Percentiles rank a stretch among this genome's conserved stretches.
These are phyloP conservation scores for Aplocera efformata DNA, from an alignment of 2,888 invertebrate species.

Conservation along the genomic window DNA sequence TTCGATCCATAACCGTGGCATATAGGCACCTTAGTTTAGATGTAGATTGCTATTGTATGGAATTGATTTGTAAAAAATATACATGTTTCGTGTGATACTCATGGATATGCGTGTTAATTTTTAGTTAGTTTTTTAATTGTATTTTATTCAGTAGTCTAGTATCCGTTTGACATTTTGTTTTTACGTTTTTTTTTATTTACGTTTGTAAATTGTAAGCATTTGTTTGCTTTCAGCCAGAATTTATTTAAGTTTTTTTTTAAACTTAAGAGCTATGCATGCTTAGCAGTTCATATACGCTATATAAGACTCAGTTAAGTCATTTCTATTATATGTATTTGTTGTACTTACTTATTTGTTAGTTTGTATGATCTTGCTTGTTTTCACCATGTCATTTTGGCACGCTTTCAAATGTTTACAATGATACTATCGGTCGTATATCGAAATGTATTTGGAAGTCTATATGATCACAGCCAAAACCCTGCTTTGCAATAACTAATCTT, in stretches of 20 bases:
- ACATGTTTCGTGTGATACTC: conserved; percentile 52
- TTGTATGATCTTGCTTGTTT: conserved; percentile 54
- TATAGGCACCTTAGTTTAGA: background rate
- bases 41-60: conserved; percentile 21
- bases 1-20: conserved; percentile 3
- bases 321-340: conserved; percentile 66
- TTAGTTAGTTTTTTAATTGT: conserved; percentile 40
- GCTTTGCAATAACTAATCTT: conserved; percentile 18
- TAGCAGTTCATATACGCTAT: conserved; percentile 78
- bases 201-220: conserved; percentile 81
- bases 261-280: conserved; percentile 76
- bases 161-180: conserved; percentile 41
- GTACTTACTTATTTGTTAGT: conserved; percentile 77
- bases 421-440: conserved; percentile 38
- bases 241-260: conserved; percentile 43
- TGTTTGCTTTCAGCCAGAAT: conserved; percentile 75
- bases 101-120: conserved; percentile 50
- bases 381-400: conserved; percentile 70
- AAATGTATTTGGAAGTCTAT: conserved; percentile 56
- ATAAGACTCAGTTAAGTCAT: conserved; percentile 59
- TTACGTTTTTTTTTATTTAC: conserved; percentile 38
- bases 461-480: conserved; percentile 32
- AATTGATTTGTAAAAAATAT: conserved; percentile 36
- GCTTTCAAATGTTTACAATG: conserved; percentile 81
- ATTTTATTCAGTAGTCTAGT: conserved; percentile 30